These are phyloP conservation scores for Burhinus oedicnemus DNA, from an alignment of 2,113 vertebrate species.

Conservation along the genomic window DNA sequence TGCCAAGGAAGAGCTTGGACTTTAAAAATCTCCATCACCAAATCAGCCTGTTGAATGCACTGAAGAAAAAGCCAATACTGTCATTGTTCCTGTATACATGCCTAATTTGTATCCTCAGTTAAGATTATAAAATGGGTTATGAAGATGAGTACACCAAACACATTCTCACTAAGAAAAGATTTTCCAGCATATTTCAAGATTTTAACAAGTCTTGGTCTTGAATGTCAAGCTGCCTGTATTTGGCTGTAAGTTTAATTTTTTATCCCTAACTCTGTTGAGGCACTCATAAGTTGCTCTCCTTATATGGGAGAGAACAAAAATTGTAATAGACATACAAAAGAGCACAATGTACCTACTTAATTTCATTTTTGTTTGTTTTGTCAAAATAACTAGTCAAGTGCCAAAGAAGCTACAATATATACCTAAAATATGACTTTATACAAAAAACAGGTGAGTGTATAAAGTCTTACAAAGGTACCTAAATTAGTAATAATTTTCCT, in stretches of 20 bases:
- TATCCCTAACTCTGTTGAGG: conserved; percentile 44
- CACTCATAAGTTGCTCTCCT: conserved; percentile 47
- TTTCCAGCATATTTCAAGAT: conserved; percentile 21
- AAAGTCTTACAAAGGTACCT: conserved; percentile 6
- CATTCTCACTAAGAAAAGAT: conserved; percentile 2
- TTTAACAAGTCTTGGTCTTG: conserved; percentile 20
- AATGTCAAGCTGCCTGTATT: conserved; percentile 43
- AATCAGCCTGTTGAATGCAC: background rate
- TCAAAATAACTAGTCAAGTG: conserved; percentile 3
- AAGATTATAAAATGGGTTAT: background rate
- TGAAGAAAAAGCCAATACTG: background rate
- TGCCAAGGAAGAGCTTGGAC: background rate
- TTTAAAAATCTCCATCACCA: background rate
- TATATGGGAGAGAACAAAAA: background rate
- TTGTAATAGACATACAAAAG: conserved; percentile 4
- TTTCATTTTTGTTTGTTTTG: background rate
- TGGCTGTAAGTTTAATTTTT: background rate
- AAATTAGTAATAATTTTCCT: background rate
- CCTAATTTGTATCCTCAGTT: background rate
- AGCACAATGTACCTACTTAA: background rate
- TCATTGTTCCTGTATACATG: background rate
- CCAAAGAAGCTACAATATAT: background rate
- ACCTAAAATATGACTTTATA: conserved; percentile 5
- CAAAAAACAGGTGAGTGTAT: background rate
- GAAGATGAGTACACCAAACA: conserved; percentile 23